Evolutionary conservation across 1,140 invertebrate genomes (phyloP).

Genomic region (Heliconius nattereri): DNA sequence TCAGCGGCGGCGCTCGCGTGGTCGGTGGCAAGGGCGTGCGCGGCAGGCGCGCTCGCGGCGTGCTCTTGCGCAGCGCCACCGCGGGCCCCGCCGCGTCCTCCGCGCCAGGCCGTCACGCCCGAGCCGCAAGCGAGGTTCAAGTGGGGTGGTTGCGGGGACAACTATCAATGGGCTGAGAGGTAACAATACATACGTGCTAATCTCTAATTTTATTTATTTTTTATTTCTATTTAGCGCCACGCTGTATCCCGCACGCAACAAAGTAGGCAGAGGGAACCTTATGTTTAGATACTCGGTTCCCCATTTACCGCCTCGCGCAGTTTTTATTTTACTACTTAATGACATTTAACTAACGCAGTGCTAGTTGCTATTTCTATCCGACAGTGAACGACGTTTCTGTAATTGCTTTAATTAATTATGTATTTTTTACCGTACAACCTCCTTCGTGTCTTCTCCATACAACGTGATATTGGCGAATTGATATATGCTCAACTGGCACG

Average conservation of each 20-base stretch:
- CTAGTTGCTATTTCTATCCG: too few relatives aligned
- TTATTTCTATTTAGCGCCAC: not conserved
- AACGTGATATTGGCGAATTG: too few relatives aligned
- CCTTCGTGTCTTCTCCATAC: too few relatives aligned
- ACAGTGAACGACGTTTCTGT: not conserved
- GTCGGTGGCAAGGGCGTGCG: conserved; percentile 88
- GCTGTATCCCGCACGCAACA: too few relatives aligned
- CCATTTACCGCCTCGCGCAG: too few relatives aligned
- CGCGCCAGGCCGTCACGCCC: conserved; percentile 61
- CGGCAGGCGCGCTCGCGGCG: conserved; percentile 84
- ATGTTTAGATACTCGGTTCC: not conserved
- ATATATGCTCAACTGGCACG: too few relatives aligned
- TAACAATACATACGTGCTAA: conserved; percentile 25
- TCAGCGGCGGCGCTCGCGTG: conserved; percentile 89
- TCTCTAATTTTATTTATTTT: not conserved
- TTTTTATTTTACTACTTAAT: not conserved
- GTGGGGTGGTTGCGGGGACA: conserved; percentile 96
- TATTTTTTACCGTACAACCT: too few relatives aligned
- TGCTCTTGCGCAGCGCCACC: conserved; percentile 84
- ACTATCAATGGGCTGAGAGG: conserved; percentile 86
- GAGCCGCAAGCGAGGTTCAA: conserved; percentile 81
- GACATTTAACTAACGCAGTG: not conserved
- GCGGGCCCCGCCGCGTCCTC: conserved; percentile 76
- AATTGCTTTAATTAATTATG: not conserved
- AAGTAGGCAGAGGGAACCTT: not conserved